Evolutionary conservation across 1,140 invertebrate genomes (phyloP), one percentile per base, ranked within the genome.

Genomic region (Brachionus calyciflorus): DNA sequence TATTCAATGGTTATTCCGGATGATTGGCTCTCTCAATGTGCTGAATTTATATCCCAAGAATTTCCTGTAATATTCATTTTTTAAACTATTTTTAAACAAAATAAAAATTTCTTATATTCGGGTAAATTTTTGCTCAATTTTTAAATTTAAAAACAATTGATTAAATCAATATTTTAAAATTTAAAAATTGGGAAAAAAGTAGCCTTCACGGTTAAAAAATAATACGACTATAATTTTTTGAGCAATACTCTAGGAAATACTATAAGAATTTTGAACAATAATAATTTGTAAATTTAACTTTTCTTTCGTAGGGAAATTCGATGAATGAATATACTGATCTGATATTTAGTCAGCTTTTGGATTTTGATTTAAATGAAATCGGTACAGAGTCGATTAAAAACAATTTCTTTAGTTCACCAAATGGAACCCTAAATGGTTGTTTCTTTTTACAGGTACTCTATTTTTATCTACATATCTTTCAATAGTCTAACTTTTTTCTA

Each of bases 21-120:
- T 14, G 69, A 73, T 55, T 73, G 69, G 69, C 24, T 73, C 5
- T 28, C 12, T n/a, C 69, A 73, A 21, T 73, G 69, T 41, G 69
- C 51, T 26, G 46, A 49, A 30, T 73, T 73, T 51, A 41, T 73
- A 24, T 21, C 37, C 14, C 46, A n/a, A 14, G 51, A 73, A 33
- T 51, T 49, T 51, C 69, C 69, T 0, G 69, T 73, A 73, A 17
- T 14, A 7, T 3, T 40, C 40, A 21, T 17, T 65, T 65, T 10
- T 12, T 17, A 14, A 12, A 6, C 19, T 21, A 28, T 37, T 0
- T 37, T 65, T 0, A 14, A 5, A 26, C 14, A 37, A 40, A 14
- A 40, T 5, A 4, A 63, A 24, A 63, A n/a, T n/a, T n/a, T n/a
- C n/a, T n/a, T n/a, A n/a, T n/a, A n/a, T n/a, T n/a, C n/a, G n/a